phyloP scores from a whole-genome alignment of 2,888 invertebrate genomes.

The Hirtodrosophila cameraria region DNA sequence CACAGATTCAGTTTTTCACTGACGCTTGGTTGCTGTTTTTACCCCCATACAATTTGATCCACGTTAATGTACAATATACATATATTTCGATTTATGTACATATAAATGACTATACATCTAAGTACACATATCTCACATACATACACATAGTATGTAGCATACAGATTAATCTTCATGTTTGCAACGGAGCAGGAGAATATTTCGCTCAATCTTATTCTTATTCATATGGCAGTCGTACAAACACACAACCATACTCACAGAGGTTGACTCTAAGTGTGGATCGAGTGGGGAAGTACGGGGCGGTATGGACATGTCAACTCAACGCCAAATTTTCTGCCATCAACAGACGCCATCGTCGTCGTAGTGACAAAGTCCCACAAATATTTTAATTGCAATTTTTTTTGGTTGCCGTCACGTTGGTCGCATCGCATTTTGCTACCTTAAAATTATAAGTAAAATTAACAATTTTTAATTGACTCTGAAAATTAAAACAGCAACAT shows the following conservation, averaged over 20 bases:
- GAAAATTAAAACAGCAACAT: constrained; percentile 67
- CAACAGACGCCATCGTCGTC: constrained; percentile 47
- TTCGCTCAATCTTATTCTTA: constrained; percentile 18
- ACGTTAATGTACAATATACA: no score
- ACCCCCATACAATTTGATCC: no score
- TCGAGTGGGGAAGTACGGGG: background rate
- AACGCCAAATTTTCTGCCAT: constrained; percentile 56
- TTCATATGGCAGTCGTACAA: constrained; percentile 1
- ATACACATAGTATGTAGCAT: background rate
- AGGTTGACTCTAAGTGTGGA: background rate
- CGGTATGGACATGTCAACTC: constrained; percentile 39
- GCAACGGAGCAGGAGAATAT: constrained; percentile 30
- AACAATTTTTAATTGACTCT: constrained; percentile 78
- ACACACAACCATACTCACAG: constrained; percentile 4
- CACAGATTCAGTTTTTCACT: no score
- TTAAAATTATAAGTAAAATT: constrained; percentile 76
- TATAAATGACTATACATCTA: no score
- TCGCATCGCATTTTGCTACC: constrained; percentile 70
- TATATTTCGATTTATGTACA: no score
- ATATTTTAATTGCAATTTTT: constrained; percentile 73
- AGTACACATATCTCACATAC: background rate
- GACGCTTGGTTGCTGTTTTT: no score
- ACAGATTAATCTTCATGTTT: constrained; percentile 27
- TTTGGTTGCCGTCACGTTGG: constrained; percentile 29
- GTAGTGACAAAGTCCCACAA: constrained; percentile 67